These are phyloP conservation scores for Eristalinus aeneus DNA, from an alignment of 2,888 invertebrate species.

Conservation along the genomic window DNA sequence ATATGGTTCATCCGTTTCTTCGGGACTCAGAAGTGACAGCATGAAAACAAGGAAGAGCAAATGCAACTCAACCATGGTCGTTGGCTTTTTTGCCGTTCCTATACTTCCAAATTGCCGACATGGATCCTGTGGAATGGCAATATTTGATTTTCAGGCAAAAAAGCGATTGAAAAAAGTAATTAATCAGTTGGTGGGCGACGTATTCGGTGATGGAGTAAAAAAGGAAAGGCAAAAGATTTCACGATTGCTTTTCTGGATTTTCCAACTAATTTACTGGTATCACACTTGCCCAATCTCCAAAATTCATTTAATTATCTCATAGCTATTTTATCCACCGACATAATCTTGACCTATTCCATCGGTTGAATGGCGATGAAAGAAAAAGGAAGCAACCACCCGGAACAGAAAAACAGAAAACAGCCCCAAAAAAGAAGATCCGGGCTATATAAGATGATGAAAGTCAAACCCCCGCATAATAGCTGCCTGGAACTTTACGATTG, in stretches of 20 bases:
- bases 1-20: conserved; percentile 39
- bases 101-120: conserved; percentile 28
- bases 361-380: conserved; percentile 23
- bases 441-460: conserved; percentile 42
- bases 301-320: conserved; percentile 48
- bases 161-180: conserved; percentile 36
- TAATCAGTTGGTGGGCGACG: conserved; percentile 26
- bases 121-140: conserved; percentile 36
- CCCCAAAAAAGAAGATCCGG: conserved; percentile 10
- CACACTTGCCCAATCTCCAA: conserved; percentile 13
- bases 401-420: conserved; percentile 7
- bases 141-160: conserved; percentile 40
- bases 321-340: conserved; percentile 4
- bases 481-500: conserved; percentile 32
- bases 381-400: conserved; percentile 16
- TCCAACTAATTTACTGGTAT: conserved; percentile 30
- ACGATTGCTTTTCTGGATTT: conserved; percentile 1
- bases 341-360: conserved; percentile 20
- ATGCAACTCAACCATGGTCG: background rate
- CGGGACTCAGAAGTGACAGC: conserved; percentile 48
- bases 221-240: conserved; percentile 9
- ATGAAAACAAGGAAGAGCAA: background rate
- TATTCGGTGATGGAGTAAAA: background rate
- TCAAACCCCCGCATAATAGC: conserved; percentile 44
- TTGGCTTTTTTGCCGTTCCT: background rate